These are phyloP conservation scores for Andrena flavipes DNA, from an alignment of 2,888 invertebrate genomes.

Conservation along the genomic window DNA sequence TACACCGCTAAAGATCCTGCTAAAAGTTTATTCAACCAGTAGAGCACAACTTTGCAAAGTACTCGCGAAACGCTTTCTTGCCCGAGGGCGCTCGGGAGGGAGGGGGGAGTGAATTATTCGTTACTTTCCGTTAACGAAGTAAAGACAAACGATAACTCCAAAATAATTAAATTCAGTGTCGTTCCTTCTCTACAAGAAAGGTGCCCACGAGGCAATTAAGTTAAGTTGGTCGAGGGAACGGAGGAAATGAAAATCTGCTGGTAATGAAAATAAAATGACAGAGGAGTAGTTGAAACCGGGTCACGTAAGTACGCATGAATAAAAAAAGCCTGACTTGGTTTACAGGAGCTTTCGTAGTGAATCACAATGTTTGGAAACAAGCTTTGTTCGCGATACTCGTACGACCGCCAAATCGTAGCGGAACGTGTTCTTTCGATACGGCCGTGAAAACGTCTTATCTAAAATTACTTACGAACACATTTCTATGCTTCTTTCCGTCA, in stretches of 20 bases:
- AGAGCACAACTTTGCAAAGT: conserved; percentile 43
- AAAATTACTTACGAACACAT: conserved; percentile 68
- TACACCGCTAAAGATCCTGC: conserved; percentile 42
- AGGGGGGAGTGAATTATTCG: background rate
- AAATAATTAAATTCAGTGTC: background rate
- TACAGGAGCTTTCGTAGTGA: background rate
- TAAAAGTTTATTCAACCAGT: conserved; percentile 42
- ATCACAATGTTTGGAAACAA: background rate
- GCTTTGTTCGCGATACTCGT: conserved; percentile 9
- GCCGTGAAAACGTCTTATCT: conserved; percentile 48
- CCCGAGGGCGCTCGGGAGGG: background rate
- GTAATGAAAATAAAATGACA: background rate
- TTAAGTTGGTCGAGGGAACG: background rate
- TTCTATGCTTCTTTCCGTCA: conserved; percentile 59
- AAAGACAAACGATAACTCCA: background rate
- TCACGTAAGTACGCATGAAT: too few relatives aligned
- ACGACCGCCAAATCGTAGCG: background rate
- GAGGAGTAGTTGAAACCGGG: background rate
- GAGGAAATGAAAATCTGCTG: background rate
- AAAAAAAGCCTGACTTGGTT: too few relatives aligned
- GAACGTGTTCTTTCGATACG: conserved; percentile 17
- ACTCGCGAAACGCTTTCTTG: conserved; percentile 15
- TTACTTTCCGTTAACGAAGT: conserved; percentile 2
- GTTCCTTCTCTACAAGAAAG: background rate
- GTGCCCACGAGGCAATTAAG: background rate